phyloP scores from a whole-genome alignment of 2,113 vertebrate species.

The Pteruthius melanotis region DNA sequence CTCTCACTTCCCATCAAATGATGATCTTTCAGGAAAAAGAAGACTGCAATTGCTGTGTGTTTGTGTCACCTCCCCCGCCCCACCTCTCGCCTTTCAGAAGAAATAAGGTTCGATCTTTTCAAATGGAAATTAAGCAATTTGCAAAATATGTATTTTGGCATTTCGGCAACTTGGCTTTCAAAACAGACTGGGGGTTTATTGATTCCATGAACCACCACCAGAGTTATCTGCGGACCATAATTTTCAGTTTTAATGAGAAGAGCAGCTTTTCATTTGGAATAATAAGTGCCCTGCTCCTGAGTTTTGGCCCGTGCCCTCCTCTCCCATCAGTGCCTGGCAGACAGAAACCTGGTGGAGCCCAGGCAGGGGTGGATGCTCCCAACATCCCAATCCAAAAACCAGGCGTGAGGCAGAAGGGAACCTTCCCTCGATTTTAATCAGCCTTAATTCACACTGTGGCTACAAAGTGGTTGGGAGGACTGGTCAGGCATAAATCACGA shows the following conservation, averaged over 20 bases:
- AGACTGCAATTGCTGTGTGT: background rate
- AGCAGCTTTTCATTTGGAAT: conserved; percentile 46
- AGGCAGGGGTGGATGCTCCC: background rate
- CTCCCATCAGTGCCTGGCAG: background rate
- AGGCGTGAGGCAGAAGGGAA: background rate
- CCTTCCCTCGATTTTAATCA: background rate
- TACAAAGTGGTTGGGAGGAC: background rate
- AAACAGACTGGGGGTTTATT: conserved; percentile 68
- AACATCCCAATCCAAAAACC: background rate
- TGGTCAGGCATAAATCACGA: background rate
- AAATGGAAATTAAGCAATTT: conserved; percentile 80
- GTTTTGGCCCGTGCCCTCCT: conserved; percentile 19
- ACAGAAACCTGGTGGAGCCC: background rate
- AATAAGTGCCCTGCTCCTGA: background rate
- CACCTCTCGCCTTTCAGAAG: conserved; percentile 59
- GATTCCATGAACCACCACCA: conserved; percentile 57
- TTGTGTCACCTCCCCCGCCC: background rate
- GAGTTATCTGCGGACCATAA: conserved; percentile 57
- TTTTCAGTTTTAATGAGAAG: conserved; percentile 63
- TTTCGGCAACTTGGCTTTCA: conserved; percentile 66
- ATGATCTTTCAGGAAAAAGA: conserved; percentile 5
- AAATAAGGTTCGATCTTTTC: conserved; percentile 74
- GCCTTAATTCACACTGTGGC: background rate
- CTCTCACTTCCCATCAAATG: conserved; percentile 55
- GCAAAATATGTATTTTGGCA: conserved; percentile 78